A percentile compares a stretch with the other conserved stretches of the same genome.
phyloP scores from a whole-genome alignment of 2,113 vertebrate genomes.

The Scolopax mira region DNA sequence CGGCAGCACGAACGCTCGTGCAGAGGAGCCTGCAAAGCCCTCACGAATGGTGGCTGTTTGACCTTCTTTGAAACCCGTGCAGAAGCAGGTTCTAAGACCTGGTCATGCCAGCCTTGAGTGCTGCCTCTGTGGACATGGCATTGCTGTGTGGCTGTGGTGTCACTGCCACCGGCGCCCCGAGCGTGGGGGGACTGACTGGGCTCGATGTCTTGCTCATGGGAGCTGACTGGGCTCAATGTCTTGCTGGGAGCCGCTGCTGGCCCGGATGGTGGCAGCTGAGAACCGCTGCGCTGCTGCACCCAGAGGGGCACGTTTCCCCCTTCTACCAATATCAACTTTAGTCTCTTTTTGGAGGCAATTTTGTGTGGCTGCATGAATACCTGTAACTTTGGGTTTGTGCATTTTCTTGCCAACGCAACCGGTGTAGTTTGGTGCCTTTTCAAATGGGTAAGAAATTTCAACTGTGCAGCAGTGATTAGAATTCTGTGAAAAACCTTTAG shows the following conservation, averaged over 20 bases:
- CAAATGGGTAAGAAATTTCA: neutral
- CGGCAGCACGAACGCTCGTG: neutral
- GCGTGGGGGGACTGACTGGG: neutral
- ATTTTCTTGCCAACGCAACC: neutral
- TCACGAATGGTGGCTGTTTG: neutral
- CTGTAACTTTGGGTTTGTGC: neutral
- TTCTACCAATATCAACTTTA: neutral
- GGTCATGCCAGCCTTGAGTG: constrained; percentile 70
- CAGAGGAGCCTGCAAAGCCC: neutral
- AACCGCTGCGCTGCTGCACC: neutral
- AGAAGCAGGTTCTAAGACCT: constrained; percentile 81
- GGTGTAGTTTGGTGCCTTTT: neutral
- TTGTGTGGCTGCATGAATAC: neutral
- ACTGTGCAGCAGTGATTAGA: neutral
- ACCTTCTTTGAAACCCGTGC: constrained; percentile 19
- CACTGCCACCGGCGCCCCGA: constrained; percentile 58
- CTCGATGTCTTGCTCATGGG: neutral
- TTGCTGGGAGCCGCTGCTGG: too few species aligned
- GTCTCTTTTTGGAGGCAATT: neutral
- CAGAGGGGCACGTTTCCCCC: neutral
- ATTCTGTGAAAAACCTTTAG: neutral
- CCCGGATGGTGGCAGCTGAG: neutral
- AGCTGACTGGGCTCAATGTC: neutral
- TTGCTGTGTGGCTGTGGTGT: neutral
- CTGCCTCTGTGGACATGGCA: constrained; percentile 75